Evolutionary conservation across 2,888 invertebrate species (phyloP), one percentile per base, ranked within the genome.

Genomic region (Furcula furcula): DNA sequence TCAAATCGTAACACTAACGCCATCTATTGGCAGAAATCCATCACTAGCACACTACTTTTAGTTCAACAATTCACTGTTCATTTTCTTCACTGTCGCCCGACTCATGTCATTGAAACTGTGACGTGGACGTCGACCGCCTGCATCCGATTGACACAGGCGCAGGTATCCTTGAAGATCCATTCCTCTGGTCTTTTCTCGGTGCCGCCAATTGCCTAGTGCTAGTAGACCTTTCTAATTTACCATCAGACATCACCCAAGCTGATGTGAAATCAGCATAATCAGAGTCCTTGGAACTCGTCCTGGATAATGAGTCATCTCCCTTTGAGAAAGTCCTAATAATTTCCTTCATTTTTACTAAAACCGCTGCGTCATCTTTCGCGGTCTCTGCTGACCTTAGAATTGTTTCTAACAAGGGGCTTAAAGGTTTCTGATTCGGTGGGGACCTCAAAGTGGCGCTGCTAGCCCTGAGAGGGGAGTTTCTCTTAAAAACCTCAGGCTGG

Each of bases 261-360:
- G 92, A 91, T 4, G 93, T 93, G 66, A 93, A 91, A 49, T 93
- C 93, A 46, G 93, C 91, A 29, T 91, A 92, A 31, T 92, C 91
- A 1, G 91, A 91, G 36, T 90, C 84, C 27, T 91, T 90, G 2
- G 84, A 90, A 38, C 90, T 84, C 22, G 90, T 82, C 35, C 90
- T 69, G 1, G 86, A 86, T 49, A 88, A 57, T 7, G 84, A 80
- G 36, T 87, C 87, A 7, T 87, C 86, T 29, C 84, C 80, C 58
- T 81, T 84, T 2, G 89, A 88, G 46, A 82, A 89, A 7, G 81
- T 80, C 39, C 88, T 76, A 39, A 89, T 88, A 11, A 89, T 89
- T 38, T 93, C 93, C 63, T 94, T 94, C 80, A 95, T 92, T 69
- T 94, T 94, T 55, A 93, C 92, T 13, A 94, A 82, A 34, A 95